Percentiles rank a stretch among this genome's conserved stretches.
phyloP scores from a whole-genome alignment of 53 echinoderm and acorn worm genomes.

The Apostichopus leukothele region DNA sequence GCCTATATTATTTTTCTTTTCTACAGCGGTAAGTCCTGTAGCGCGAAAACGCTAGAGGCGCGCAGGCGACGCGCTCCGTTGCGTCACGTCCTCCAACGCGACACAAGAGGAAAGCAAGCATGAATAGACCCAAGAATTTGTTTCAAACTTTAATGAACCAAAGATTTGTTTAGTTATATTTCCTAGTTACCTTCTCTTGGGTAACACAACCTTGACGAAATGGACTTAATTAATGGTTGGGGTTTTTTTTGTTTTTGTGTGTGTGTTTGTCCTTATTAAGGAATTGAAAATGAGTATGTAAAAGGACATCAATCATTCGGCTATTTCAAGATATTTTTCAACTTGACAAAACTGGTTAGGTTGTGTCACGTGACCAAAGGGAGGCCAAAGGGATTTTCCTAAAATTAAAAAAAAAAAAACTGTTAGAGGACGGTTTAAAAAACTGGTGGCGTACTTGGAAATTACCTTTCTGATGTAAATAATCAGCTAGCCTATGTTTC shows the following conservation, averaged over 20 bases:
- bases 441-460: neutral
- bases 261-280: constrained; percentile 27
- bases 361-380: neutral
- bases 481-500: too few species aligned
- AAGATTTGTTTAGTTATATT: constrained; percentile 37
- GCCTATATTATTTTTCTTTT: constrained; percentile 40
- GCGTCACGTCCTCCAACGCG: constrained; percentile 28
- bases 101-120: constrained; percentile 29
- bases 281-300: constrained; percentile 36
- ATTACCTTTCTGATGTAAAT: neutral
- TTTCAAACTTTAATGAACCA: constrained; percentile 45
- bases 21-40: constrained; percentile 37
- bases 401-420: neutral
- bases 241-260: too few species aligned
- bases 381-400: neutral
- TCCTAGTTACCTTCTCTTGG: constrained; percentile 19
- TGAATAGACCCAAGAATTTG: constrained; percentile 34
- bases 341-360: neutral
- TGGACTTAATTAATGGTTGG: constrained; percentile 32
- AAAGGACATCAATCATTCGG: constrained; percentile 1
- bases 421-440: too few species aligned
- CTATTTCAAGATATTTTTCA: neutral
- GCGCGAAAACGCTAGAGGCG: constrained; percentile 46
- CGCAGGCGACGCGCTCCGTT: constrained; percentile 20
- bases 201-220: constrained; percentile 43